phyloP scores from a whole-genome alignment of 2,113 vertebrate species.

The Callipepla californica region DNA sequence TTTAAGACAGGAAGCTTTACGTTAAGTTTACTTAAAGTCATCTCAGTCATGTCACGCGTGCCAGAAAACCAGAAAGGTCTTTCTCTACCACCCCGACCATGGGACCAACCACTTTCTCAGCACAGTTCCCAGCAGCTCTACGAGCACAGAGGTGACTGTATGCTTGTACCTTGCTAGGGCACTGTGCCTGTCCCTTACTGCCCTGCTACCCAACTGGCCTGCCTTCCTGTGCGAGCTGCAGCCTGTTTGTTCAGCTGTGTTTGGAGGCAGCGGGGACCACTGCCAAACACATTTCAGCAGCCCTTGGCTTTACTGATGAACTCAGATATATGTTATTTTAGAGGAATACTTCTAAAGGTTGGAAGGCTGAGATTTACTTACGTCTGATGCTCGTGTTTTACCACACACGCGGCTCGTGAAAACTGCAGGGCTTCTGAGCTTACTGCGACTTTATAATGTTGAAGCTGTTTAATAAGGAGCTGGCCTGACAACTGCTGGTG shows the following conservation, averaged over 20 bases:
- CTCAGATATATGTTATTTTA: neutral
- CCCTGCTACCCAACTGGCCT: neutral
- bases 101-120: neutral
- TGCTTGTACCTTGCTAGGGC: neutral
- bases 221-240: neutral
- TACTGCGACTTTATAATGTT: neutral
- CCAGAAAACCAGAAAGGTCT: neutral
- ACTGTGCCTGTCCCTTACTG: neutral
- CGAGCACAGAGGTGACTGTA: neutral
- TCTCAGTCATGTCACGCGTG: neutral
- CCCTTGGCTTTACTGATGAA: neutral
- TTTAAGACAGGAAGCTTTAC: neutral
- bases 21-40: neutral
- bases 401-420: neutral
- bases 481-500: neutral
- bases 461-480: neutral
- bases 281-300: slow-evolving; percentile 52
- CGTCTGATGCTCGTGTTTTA: neutral
- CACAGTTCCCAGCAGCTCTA: neutral
- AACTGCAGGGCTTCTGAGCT: neutral
- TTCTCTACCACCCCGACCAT: neutral
- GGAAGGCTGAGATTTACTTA: neutral
- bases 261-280: slow-evolving; percentile 6
- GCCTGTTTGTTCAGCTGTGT: slow-evolving; percentile 53
- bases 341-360: neutral